Base-by-base conservation (phyloP, 1,140 invertebrate genomes). In the Drosophila nebulosa region DNA sequence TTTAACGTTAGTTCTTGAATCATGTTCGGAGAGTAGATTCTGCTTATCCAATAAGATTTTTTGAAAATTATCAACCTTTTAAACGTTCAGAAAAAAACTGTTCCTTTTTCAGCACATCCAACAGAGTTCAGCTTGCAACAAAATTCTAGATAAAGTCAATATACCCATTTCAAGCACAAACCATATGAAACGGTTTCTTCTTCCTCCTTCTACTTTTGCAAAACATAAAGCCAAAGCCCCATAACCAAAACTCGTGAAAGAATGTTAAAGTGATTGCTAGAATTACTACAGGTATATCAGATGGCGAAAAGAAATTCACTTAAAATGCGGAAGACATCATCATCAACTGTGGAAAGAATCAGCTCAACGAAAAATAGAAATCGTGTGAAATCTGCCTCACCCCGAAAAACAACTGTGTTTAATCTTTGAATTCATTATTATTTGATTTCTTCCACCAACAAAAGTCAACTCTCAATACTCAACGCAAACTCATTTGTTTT, bases 381-480 rank as follows among this genome's bases (percentile, higher is more conserved):
- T 86, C 81, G 74, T 81, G 81, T 76, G 78, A 85, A 71, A 74
- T 46, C 39, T 46, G 39, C 59, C 35, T 50, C 51, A 65, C 72
- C 61, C 72, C 69, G 7, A 36, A 51, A 27, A 39, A 22, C 22
- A 69, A 55, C 57, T 63, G 27, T 32, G 52, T 55, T 46, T 55
- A 55, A 55, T 30, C 26, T 55, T 30, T 55, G 52, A 26, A 55
- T 55, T 55, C 26, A 30, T 57, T 42, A 30, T 46, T 42, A 56
- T 59, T 59, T 59, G 51, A 55, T 30, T 55, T 55, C 32, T 56
- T 64, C 59, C 24, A 22, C 12, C 5, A 21, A 18, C 50, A 27
- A 14, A 59, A 59, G 30, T 14, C 18, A 12, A 32, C 50, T 32
- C 30, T 12, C 27, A 32, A n/a, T n/a, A n/a, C n/a, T n/a, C n/a